Evolutionary conservation across 2,888 invertebrate genomes (phyloP), one percentile per base, ranked within the genome.

Genomic region (Punctoribates punctum): DNA sequence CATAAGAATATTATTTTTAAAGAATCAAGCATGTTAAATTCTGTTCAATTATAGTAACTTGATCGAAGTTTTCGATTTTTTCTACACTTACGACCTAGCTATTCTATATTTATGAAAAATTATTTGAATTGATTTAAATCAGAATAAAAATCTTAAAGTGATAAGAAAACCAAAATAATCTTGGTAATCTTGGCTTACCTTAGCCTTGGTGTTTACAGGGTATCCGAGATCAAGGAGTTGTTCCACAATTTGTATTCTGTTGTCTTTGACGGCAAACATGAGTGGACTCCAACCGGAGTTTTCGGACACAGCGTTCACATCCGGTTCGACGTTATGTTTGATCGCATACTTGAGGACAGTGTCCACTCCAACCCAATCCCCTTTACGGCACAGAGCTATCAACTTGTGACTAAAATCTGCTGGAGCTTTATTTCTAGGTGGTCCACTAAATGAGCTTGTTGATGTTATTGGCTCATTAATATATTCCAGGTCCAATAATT

Each of bases 181-280:
- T n/a, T n/a, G n/a, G n/a, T n/a, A n/a, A n/a, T n/a, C n/a, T n/a
- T n/a, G 9, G 87, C 93, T 91, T 86, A 96, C 96, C 85, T 93
- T 93, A 83, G 95, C 94, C 81, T 92, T 89, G 65, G 93, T 92
- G 79, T 94, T 92, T 77, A 96, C 90, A 84, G 95, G 93, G 11
- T 92, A 92, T 62, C 96, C 96, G 23, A 96, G 87, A 79, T 97
- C 96, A 80, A 96, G 89, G 86, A 97, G 89, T 77, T 94, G 88
- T 85, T 97, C 96, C 80, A 94, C 89, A 82, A 96, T 89, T 27
- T 91, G 90, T 0, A 94, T 91, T 80, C 93, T 88, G 86, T 96
- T 97, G 85, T 97, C 97, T 85, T 94, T 94, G 38, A 95, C 94
- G 0, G 95, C 95, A 83, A 91, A 92, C 96, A 97, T 96, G 81